phyloP scores from a whole-genome alignment of 2,797 vertebrate genomes.

The Cynodonichthys magdalenae region DNA sequence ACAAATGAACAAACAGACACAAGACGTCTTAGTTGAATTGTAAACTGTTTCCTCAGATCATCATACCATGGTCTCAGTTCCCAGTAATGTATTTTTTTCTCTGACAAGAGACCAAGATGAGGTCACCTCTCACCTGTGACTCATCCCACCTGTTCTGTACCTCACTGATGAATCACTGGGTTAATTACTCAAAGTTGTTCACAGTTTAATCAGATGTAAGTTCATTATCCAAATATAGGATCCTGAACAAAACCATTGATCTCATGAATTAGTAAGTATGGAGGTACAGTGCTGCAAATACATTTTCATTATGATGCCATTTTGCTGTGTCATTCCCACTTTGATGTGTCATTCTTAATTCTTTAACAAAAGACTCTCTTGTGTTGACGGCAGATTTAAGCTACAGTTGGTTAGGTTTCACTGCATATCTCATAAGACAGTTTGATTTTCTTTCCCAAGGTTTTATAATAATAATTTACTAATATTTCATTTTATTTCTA shows the following conservation, averaged over 20 bases:
- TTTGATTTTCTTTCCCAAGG: too few relatives aligned
- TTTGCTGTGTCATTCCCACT: too few relatives aligned
- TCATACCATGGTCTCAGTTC: too few relatives aligned
- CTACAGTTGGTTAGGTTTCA: too few relatives aligned
- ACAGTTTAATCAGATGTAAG: constrained; percentile 23
- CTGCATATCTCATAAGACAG: too few relatives aligned
- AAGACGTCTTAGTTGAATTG: constrained; percentile 26
- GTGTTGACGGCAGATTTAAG: too few relatives aligned
- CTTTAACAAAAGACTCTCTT: too few relatives aligned
- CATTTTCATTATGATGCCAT: background rate
- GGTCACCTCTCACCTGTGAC: constrained; percentile 33
- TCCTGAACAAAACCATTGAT: constrained; percentile 1
- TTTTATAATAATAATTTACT: too few relatives aligned
- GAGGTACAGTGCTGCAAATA: background rate
- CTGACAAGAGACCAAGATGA: constrained; percentile 29
- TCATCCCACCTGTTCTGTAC: constrained; percentile 37
- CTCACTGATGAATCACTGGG: constrained; percentile 47
- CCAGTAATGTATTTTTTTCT: background rate
- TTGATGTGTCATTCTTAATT: too few relatives aligned
- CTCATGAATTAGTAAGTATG: background rate
- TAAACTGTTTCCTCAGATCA: constrained; percentile 22
- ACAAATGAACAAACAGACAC: too few relatives aligned
- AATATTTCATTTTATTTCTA: too few relatives aligned
- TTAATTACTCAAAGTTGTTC: constrained; percentile 24
- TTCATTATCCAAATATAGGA: constrained; percentile 12